A percentile compares a stretch with the other conserved stretches of the same genome.
phyloP scores from a whole-genome alignment of 2,113 vertebrate species.

The Eublepharis macularius region DNA sequence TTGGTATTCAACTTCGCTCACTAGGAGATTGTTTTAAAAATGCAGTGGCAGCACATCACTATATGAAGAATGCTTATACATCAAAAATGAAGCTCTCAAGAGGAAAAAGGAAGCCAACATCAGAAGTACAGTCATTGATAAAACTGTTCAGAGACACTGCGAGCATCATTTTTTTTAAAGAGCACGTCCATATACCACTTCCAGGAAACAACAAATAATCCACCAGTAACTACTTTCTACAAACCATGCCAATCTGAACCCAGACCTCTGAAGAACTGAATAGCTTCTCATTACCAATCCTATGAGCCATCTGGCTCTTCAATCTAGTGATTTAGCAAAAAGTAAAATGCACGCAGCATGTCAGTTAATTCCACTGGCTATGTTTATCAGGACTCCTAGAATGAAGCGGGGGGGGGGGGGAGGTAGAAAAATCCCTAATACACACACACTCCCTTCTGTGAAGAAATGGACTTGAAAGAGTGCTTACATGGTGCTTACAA shows the following conservation, averaged over 20 bases:
- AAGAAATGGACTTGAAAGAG: neutral
- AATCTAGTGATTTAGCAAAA: constrained; percentile 21
- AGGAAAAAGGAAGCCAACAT: neutral
- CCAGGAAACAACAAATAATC: neutral
- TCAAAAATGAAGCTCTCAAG: neutral
- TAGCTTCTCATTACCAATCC: constrained; percentile 38
- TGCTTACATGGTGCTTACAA: too few relatives aligned
- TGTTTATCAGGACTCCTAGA: neutral
- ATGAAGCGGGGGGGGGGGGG: neutral
- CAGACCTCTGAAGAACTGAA: constrained; percentile 21
- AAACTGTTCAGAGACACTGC: neutral
- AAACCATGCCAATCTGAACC: constrained; percentile 27
- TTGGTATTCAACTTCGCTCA: constrained; percentile 4
- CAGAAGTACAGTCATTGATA: neutral
- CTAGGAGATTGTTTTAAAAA: neutral
- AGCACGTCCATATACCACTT: neutral
- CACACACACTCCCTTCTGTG: neutral
- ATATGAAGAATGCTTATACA: rapidly evolving
- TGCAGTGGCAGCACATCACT: neutral
- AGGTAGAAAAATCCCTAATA: neutral
- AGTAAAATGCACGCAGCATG: neutral
- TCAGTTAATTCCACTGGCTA: neutral
- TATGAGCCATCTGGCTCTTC: constrained; percentile 45
- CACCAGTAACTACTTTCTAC: neutral
- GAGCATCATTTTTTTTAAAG: neutral